A percentile compares a stretch with the other conserved stretches of the same genome.
These are phyloP conservation scores for Euphonia xanthogaster DNA, from an alignment of 2,797 vertebrate species.

Conservation along the genomic window DNA sequence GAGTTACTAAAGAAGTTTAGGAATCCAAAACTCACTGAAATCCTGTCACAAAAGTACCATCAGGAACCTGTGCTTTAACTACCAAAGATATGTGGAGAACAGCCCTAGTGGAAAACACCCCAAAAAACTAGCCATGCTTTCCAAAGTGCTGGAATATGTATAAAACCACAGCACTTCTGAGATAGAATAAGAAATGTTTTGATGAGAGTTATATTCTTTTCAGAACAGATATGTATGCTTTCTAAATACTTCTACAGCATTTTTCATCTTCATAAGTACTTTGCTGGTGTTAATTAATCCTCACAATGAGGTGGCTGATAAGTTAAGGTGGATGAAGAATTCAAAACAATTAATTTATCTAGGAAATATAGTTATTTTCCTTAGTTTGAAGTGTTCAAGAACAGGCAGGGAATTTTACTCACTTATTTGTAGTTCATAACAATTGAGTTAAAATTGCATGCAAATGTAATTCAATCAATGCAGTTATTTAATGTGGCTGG, in stretches of 20 bases:
- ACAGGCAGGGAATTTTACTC: not conserved
- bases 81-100: not conserved
- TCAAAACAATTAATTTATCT: not conserved
- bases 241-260: not conserved
- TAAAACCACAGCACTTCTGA: not conserved
- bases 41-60: not conserved
- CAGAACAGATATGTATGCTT: not conserved
- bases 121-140: not conserved
- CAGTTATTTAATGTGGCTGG: not conserved
- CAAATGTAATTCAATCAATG: not conserved
- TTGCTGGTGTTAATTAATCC: slow-evolving; percentile 13
- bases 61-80: not conserved
- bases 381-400: not conserved
- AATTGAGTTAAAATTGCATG: not conserved
- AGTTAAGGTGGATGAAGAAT: slow-evolving; percentile 4
- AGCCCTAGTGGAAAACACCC: not conserved
- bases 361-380: not conserved
- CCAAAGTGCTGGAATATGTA: not conserved
- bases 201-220: not conserved
- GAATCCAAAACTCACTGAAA: not conserved
- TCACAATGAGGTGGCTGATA: not conserved
- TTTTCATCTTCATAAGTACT: slow-evolving; percentile 28
- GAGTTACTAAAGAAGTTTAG: not conserved
- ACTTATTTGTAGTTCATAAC: not conserved
- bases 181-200: not conserved